A percentile compares a stretch with the other conserved stretches of the same genome.
Evolutionary conservation across 2,797 vertebrate species (phyloP).

Genomic region (Sebastes wilsoni): DNA sequence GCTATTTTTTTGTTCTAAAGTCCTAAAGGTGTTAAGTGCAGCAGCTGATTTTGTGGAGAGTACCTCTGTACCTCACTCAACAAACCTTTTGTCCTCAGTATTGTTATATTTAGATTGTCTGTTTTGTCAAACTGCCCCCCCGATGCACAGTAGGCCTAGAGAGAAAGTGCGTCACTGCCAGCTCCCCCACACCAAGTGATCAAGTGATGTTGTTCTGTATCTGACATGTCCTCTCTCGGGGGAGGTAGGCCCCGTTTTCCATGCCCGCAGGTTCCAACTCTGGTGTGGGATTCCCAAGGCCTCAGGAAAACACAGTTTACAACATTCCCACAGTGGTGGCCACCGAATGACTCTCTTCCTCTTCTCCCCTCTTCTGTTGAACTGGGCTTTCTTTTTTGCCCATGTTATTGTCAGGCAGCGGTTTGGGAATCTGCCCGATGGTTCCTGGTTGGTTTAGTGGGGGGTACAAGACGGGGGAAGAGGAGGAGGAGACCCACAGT

Average conservation of each 20-base stretch:
- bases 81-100: background rate
- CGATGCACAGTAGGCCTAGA: slow-evolving; percentile 6
- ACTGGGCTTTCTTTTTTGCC: slow-evolving; percentile 66
- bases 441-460: slow-evolving; percentile 66
- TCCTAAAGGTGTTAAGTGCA: background rate
- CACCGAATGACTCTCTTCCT: slow-evolving; percentile 74
- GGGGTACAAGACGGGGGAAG: slow-evolving; percentile 15
- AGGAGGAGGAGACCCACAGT: slow-evolving; percentile 42
- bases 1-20: background rate
- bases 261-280: slow-evolving; percentile 80
- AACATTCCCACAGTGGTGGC: slow-evolving; percentile 83
- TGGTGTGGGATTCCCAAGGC: slow-evolving; percentile 81
- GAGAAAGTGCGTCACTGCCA: slow-evolving; percentile 42
- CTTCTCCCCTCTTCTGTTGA: slow-evolving; percentile 57
- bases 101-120: background rate
- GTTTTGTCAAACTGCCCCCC: background rate
- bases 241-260: slow-evolving; percentile 69
- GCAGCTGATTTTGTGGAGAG: background rate
- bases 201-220: slow-evolving; percentile 50
- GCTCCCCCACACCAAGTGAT: slow-evolving; percentile 33
- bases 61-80: background rate
- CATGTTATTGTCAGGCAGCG: slow-evolving; percentile 78
- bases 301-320: slow-evolving; percentile 83
- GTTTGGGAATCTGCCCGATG: slow-evolving; percentile 76
- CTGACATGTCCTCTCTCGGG: slow-evolving; percentile 49